A percentile compares a stretch with the other conserved stretches of the same genome.
phyloP scores from a whole-genome alignment of 2,113 vertebrate species.

The Eidolon helvum region DNA sequence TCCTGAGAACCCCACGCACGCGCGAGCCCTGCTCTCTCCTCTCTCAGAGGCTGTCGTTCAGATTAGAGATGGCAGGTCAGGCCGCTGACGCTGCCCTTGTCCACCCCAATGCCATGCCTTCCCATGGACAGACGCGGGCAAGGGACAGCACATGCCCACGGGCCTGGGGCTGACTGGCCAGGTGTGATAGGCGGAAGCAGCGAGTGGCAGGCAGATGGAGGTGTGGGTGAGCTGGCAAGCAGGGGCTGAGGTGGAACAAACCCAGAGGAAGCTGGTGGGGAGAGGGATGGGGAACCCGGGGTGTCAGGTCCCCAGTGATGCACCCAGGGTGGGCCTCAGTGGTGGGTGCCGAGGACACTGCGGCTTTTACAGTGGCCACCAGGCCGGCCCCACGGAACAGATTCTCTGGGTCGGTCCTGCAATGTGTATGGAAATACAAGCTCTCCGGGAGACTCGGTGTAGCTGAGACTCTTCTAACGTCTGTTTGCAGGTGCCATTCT shows the following conservation, averaged over 20 bases:
- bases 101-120: not conserved
- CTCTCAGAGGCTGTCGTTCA: too few species aligned
- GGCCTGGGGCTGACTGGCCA: not conserved
- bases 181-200: accelerated
- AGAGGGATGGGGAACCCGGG: not conserved
- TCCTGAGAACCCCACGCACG: too few species aligned
- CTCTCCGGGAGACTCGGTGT: not conserved
- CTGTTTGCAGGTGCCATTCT: not conserved
- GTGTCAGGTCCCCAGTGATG: not conserved
- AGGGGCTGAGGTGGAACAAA: too few species aligned
- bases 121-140: accelerated
- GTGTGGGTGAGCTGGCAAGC: accelerated
- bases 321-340: accelerated
- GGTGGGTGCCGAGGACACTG: accelerated
- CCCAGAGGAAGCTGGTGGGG: not conserved
- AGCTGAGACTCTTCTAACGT: not conserved
- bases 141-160: accelerated
- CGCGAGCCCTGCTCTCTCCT: not conserved
- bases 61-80: accelerated
- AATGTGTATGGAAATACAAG: not conserved
- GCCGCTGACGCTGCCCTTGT: accelerated
- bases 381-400: not conserved
- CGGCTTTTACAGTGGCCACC: not conserved
- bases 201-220: accelerated
- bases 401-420: not conserved